phyloP scores from a whole-genome alignment of 2,888 invertebrate species.

The Hanleya hanleyi region DNA sequence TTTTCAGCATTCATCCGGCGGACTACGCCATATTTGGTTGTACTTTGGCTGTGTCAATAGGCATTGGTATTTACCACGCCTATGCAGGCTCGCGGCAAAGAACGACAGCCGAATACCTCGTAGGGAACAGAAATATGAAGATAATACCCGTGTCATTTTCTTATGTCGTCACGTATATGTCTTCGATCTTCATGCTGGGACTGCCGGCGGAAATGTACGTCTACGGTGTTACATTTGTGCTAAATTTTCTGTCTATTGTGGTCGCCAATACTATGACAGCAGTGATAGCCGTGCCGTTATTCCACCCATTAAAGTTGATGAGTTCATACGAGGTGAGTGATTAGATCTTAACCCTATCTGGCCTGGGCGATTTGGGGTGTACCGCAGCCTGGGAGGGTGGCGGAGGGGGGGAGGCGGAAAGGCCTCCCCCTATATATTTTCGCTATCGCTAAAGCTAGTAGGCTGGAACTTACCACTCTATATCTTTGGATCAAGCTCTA shows the following conservation, averaged over 20 bases:
- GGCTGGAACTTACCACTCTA: too few species aligned
- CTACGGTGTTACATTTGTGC: background rate
- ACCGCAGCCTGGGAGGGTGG: too few species aligned
- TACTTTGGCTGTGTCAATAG: background rate
- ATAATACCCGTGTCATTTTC: background rate
- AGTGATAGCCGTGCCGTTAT: background rate
- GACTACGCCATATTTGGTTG: background rate
- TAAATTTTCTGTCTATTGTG: background rate
- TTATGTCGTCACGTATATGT: slow-evolving; percentile 1
- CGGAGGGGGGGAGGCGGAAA: too few species aligned
- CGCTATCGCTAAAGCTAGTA: too few species aligned
- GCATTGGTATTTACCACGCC: slow-evolving; percentile 12
- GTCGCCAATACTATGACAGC: background rate
- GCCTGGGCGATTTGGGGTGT: too few species aligned
- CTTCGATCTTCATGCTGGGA: slow-evolving; percentile 8
- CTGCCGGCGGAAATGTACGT: slow-evolving; percentile 7
- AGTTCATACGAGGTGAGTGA: background rate
- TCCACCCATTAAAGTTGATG: background rate
- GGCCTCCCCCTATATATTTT: too few species aligned
- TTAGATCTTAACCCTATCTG: too few species aligned
- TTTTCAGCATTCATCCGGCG: background rate
- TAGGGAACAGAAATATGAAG: background rate
- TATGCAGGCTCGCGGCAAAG: background rate
- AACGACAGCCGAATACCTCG: slow-evolving; percentile 5
- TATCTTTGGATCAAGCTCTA: too few species aligned